A percentile compares a stretch with the other conserved stretches of the same genome.
These are phyloP conservation scores for Magallana angulata DNA, from an alignment of 1,140 invertebrate genomes.

Conservation along the genomic window DNA sequence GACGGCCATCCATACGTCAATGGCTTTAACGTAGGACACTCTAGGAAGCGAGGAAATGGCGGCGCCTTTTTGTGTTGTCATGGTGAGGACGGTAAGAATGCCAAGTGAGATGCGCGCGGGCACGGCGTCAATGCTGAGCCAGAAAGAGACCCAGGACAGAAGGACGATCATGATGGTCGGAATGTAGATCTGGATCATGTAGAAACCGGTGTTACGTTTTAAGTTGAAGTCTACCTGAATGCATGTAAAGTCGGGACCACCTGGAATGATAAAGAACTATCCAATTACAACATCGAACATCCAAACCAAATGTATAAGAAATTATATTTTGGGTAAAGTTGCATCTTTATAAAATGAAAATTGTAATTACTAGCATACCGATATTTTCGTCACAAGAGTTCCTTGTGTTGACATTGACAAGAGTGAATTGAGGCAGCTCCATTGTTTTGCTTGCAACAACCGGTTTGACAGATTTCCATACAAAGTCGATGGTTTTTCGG, in stretches of 20 bases:
- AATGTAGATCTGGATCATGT: slow-evolving; percentile 94
- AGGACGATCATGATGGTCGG: slow-evolving; percentile 96
- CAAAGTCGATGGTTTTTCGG: slow-evolving; percentile 43
- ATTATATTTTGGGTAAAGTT: too few species aligned
- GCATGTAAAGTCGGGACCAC: slow-evolving; percentile 67
- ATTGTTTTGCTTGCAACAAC: slow-evolving; percentile 39
- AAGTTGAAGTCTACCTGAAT: slow-evolving; percentile 91
- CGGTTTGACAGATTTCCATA: slow-evolving; percentile 38
- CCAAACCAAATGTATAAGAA: too few species aligned
- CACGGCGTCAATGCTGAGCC: slow-evolving; percentile 85
- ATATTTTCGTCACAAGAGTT: slow-evolving; percentile 30
- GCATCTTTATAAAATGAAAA: too few species aligned
- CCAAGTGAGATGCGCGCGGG: slow-evolving; percentile 77
- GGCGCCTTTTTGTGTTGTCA: slow-evolving; percentile 67
- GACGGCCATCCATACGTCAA: slow-evolving; percentile 93
- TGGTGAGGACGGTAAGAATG: slow-evolving; percentile 72
- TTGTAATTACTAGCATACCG: neutral
- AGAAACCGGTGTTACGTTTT: slow-evolving; percentile 93
- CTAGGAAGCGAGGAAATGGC: slow-evolving; percentile 64
- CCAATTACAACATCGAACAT: too few species aligned
- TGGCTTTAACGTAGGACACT: slow-evolving; percentile 86
- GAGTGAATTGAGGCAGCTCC: slow-evolving; percentile 50
- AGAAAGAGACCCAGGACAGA: slow-evolving; percentile 89
- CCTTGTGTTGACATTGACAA: neutral
- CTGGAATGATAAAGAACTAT: neutral